Evolutionary conservation across 2,888 invertebrate genomes (phyloP).

Genomic region (Parnassius orleans): DNA sequence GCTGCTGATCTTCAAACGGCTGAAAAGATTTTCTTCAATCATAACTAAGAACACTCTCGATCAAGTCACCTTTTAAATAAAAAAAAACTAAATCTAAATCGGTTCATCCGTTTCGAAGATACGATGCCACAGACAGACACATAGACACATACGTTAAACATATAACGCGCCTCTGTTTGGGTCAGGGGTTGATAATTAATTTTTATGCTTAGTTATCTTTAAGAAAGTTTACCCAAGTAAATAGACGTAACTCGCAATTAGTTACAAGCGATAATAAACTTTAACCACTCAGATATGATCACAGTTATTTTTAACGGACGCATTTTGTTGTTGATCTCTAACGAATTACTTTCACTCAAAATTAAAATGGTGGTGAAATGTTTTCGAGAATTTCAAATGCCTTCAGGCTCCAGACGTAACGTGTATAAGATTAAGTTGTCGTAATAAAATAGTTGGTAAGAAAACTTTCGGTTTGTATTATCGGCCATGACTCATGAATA

Average conservation of each 20-base stretch:
- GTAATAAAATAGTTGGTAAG: neutral
- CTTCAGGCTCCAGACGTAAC: slow-evolving; percentile 1
- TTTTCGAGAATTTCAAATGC: neutral
- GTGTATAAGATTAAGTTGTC: neutral
- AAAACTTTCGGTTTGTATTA: neutral
- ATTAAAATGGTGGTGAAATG: neutral
- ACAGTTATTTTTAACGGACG: slow-evolving; percentile 8
- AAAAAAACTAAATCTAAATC: too few relatives aligned
- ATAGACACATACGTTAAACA: too few relatives aligned
- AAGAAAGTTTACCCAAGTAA: neutral
- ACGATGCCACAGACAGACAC: too few relatives aligned
- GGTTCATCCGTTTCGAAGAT: too few relatives aligned
- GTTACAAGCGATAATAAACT: neutral
- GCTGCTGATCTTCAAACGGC: too few relatives aligned
- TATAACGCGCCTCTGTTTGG: too few relatives aligned
- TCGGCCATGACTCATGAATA: too few relatives aligned
- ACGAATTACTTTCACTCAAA: slow-evolving; percentile 12
- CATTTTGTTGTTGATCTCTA: slow-evolving; percentile 12
- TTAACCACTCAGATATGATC: slow-evolving; percentile 23
- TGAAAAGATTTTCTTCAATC: too few relatives aligned
- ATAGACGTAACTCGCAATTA: neutral
- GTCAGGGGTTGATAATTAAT: too few relatives aligned
- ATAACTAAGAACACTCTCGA: too few relatives aligned
- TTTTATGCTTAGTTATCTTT: too few relatives aligned
- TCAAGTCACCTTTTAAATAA: too few relatives aligned